Evolutionary conservation across 2,888 invertebrate species (phyloP).

Genomic region (Cantharis flavilabris): DNA sequence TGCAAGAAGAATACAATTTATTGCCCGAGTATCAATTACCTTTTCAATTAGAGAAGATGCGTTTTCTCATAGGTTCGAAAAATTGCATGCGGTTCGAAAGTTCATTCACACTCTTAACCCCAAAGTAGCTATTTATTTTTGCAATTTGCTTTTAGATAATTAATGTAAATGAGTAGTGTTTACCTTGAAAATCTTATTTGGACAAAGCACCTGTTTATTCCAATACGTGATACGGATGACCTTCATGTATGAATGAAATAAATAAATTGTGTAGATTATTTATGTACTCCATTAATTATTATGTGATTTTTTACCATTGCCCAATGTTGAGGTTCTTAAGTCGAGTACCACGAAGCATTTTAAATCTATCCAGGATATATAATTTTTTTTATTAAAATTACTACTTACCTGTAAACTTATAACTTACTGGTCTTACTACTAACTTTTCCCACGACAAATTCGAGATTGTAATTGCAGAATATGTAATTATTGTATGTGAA

Average conservation of each 20-base stretch:
- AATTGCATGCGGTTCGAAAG: not conserved
- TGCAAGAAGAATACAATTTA: not conserved
- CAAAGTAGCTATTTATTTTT: not conserved
- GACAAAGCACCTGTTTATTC: constrained; percentile 12
- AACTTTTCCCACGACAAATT: constrained; percentile 14
- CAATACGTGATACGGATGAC: constrained; percentile 1
- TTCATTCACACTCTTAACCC: not conserved
- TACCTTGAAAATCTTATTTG: constrained; percentile 7
- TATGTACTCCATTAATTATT: not conserved
- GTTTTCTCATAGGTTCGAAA: not conserved
- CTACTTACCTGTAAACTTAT: not conserved
- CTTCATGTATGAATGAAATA: not conserved
- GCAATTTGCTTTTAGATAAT: not conserved
- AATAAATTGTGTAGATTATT: not conserved
- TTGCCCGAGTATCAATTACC: not conserved
- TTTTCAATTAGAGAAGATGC: not conserved
- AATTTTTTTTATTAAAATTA: not conserved
- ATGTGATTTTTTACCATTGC: not conserved
- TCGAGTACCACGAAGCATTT: not conserved
- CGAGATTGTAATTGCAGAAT: constrained; percentile 9
- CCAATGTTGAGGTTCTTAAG: not conserved
- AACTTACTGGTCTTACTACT: not conserved
- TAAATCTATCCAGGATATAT: not conserved
- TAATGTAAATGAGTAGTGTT: not conserved
- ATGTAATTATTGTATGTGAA: constrained; percentile 7